A percentile compares a stretch with the other conserved stretches of the same genome.
phyloP scores from a whole-genome alignment of 2,113 vertebrate genomes.

The Athene cunicularia region DNA sequence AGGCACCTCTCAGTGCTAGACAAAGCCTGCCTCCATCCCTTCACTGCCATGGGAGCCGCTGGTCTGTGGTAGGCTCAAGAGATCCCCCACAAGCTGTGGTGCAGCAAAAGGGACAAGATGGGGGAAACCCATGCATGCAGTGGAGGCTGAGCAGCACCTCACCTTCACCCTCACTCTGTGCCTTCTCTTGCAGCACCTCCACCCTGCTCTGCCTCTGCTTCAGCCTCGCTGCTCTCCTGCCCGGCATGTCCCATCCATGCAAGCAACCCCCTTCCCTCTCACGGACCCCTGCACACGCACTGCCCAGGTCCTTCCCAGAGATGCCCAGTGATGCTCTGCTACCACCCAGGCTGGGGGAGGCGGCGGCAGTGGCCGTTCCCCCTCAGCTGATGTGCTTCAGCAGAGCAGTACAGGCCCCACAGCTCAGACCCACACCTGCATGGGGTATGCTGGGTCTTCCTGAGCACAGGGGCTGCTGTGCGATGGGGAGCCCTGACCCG shows the following conservation, averaged over 20 bases:
- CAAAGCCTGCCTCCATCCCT: neutral
- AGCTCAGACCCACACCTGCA: neutral
- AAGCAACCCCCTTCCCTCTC: neutral
- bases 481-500: fast-evolving
- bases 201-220: neutral
- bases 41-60: fast-evolving
- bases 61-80: neutral
- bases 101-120: neutral
- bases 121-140: fast-evolving
- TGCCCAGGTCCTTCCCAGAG: neutral
- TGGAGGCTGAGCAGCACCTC: neutral
- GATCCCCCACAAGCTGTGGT: neutral
- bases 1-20: neutral
- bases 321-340: neutral
- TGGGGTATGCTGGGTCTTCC: neutral
- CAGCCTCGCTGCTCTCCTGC: neutral
- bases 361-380: fast-evolving
- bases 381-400: neutral
- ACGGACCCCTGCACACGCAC: neutral
- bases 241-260: neutral
- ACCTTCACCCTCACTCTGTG: neutral
- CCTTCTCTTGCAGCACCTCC: neutral
- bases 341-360: neutral
- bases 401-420: neutral
- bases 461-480: neutral